Conservation (phyloP, 2,888 invertebrate species). For the Abrostola tripartita region DNA sequence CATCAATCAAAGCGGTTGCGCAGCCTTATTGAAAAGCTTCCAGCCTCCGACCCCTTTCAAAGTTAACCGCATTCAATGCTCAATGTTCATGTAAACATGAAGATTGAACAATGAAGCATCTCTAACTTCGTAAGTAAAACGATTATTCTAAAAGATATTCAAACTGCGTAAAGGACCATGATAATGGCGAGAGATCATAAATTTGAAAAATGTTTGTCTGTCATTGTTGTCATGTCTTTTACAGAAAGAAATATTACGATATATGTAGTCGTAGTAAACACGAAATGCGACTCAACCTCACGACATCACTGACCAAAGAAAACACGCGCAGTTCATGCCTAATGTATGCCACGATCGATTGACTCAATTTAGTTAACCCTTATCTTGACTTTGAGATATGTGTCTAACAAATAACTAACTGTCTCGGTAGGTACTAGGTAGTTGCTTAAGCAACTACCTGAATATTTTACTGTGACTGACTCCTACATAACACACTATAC, state of each 20-base stretch:
- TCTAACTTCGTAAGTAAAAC: neutral
- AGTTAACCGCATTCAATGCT: slow-evolving; percentile 2
- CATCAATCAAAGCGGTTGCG: neutral
- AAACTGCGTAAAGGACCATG: neutral
- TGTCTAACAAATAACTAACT: neutral
- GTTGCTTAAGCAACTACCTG: neutral
- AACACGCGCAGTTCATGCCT: neutral
- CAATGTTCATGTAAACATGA: slow-evolving; percentile 2
- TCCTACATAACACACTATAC: neutral
- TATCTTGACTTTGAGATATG: slow-evolving; percentile 2
- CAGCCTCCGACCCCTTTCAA: slow-evolving; percentile 1
- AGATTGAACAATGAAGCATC: neutral
- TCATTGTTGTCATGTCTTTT: too few species aligned
- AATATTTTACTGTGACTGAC: neutral
- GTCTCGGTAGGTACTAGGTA: too few species aligned
- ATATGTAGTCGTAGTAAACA: too few species aligned
- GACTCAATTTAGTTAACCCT: neutral
- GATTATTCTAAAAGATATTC: neutral
- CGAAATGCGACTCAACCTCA: neutral
- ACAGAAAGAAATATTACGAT: too few species aligned
- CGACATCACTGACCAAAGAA: neutral
- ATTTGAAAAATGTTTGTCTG: neutral
- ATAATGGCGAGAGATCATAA: neutral
- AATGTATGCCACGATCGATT: slow-evolving; percentile 5
- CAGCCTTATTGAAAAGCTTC: slow-evolving; percentile 1